Evolutionary conservation across 2,113 vertebrate genomes (phyloP).

Genomic region (Gallinago media): DNA sequence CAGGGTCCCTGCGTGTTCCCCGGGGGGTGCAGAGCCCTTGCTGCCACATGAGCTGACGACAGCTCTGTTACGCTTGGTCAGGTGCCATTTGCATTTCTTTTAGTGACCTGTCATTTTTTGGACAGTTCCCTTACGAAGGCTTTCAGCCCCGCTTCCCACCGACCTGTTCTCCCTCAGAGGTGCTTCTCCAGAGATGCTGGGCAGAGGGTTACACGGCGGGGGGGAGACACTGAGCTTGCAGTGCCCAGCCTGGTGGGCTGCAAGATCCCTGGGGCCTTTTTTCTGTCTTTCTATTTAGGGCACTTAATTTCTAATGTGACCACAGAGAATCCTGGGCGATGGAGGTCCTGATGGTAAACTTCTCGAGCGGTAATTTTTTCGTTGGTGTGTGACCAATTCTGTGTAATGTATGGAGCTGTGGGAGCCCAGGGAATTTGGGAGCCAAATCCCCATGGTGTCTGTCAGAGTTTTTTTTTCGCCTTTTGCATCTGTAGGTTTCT

Average conservation of each 20-base stretch:
- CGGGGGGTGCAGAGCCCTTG: background rate
- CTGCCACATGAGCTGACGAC: background rate
- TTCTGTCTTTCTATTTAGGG: background rate
- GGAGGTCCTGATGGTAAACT: background rate
- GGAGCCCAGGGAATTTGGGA: background rate
- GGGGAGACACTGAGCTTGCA: accelerated
- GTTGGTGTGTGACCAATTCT: background rate
- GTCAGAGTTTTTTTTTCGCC: background rate
- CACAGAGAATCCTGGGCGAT: background rate
- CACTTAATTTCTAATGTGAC: background rate
- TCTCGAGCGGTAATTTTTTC: accelerated
- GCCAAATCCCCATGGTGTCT: background rate
- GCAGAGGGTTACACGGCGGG: background rate
- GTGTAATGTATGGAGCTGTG: background rate
- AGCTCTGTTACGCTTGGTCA: slow-evolving; percentile 25
- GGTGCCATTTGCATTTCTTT: slow-evolving; percentile 5
- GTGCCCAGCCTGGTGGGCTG: background rate
- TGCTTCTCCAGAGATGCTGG: background rate
- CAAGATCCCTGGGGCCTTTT: background rate
- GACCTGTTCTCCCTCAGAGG: background rate
- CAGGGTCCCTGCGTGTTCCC: accelerated
- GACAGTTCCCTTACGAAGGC: background rate
- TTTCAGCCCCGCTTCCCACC: background rate
- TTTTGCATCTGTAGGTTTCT: background rate
- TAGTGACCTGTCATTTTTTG: slow-evolving; percentile 13